Conservation (phyloP, 2,888 invertebrate species). For the Tortrix viridana region DNA sequence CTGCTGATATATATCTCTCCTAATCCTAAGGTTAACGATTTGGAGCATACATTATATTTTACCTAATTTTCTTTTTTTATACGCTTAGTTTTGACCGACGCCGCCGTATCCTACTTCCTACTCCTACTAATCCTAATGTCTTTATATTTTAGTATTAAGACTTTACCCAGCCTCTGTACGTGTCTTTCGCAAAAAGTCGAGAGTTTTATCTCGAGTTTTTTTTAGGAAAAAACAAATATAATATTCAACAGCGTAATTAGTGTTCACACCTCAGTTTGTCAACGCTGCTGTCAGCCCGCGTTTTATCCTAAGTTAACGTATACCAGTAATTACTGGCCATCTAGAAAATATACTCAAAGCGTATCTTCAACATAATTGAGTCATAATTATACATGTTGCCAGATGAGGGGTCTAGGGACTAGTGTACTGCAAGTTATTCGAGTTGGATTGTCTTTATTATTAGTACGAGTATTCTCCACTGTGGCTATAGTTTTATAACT, state of each 20-base stretch:
- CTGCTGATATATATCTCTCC: no score
- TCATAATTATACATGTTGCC: conserved; percentile 22
- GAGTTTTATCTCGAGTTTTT: no score
- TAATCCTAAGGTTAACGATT: no score
- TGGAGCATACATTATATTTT: no score
- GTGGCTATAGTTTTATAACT: neutral
- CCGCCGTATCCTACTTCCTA: no score
- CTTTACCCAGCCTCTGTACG: no score
- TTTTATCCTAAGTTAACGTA: conserved; percentile 2
- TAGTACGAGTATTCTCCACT: neutral
- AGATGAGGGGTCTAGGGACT: conserved; percentile 7
- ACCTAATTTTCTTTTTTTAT: no score
- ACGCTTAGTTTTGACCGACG: no score
- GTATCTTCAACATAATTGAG: conserved; percentile 24
- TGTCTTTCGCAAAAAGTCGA: no score
- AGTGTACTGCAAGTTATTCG: neutral
- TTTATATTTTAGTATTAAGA: no score
- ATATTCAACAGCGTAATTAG: conserved; percentile 18
- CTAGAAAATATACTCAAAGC: conserved; percentile 17
- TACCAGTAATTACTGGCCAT: conserved; percentile 20
- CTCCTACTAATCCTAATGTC: no score
- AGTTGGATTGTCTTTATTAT: neutral
- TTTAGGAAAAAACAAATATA: conserved; percentile 1
- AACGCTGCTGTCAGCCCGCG: conserved; percentile 4
- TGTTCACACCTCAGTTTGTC: conserved; percentile 12